Evolutionary conservation across 1,140 invertebrate species (phyloP), one percentile per base, ranked within the genome.

Genomic region (Achatina immaculata): DNA sequence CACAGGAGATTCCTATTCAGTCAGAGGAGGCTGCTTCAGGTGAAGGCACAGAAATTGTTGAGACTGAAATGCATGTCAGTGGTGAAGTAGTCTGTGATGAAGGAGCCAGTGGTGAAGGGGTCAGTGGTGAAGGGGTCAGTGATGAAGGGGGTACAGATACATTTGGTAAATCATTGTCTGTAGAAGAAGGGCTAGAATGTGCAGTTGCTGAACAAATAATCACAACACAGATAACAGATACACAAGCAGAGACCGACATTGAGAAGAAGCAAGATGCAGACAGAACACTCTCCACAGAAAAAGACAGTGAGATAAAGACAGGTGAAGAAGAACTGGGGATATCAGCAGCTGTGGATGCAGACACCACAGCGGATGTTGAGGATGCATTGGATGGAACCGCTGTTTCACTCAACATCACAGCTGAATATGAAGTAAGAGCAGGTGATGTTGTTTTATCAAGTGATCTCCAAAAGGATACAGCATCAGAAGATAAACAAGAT

Each of bases 401-500:
- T n/a, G n/a, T n/a, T n/a, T n/a, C n/a, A n/a, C n/a, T n/a, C n/a
- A n/a, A n/a, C n/a, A n/a, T n/a, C n/a, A n/a, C n/a, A n/a, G n/a
- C n/a, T n/a, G n/a, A n/a, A n/a, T n/a, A n/a, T n/a, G n/a, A n/a
- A n/a, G n/a, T n/a, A n/a, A n/a, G n/a, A n/a, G n/a, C n/a, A n/a
- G n/a, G n/a, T n/a, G n/a, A n/a, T n/a, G n/a, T n/a, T n/a, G n/a
- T n/a, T n/a, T n/a, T n/a, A n/a, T n/a, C n/a, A n/a, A n/a, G n/a
- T n/a, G n/a, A n/a, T n/a, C n/a, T n/a, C n/a, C n/a, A n/a, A n/a
- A n/a, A n/a, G n/a, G n/a, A n/a, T n/a, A n/a, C n/a, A n/a, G n/a
- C n/a, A n/a, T n/a, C n/a, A n/a, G n/a, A n/a, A n/a, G 72, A 78
- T 11, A 38, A 45, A 55, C 42, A 76, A 80, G 43, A 24, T 7